These are phyloP conservation scores for Hylia prasina DNA, from an alignment of 2,113 vertebrate species.

Conservation along the genomic window DNA sequence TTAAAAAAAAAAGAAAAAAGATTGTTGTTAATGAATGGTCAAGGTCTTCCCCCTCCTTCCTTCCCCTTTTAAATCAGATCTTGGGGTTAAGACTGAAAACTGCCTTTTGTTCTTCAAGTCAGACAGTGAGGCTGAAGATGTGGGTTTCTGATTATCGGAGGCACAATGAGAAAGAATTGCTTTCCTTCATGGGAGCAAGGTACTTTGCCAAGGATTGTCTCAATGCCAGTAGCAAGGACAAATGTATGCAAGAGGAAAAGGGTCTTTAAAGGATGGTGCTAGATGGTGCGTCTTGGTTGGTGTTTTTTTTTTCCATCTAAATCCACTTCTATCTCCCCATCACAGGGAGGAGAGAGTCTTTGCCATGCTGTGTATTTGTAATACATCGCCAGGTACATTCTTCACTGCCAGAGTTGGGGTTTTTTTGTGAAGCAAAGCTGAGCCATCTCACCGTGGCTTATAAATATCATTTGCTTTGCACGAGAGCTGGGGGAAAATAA, in stretches of 20 bases:
- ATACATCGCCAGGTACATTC: not conserved
- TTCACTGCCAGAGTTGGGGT: not conserved
- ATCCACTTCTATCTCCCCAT: not conserved
- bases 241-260: conserved; percentile 38
- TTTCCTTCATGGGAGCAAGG: conserved; percentile 34
- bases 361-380: not conserved
- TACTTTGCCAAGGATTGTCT: conserved; percentile 35
- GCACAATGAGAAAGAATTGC: conserved; percentile 50
- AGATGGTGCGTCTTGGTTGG: not conserved
- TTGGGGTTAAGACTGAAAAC: conserved; percentile 65
- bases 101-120: conserved; percentile 67
- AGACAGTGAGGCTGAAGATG: conserved; percentile 58
- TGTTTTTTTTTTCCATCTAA: not conserved
- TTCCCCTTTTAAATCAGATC: conserved; percentile 61
- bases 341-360: not conserved
- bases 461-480: not conserved
- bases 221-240: conserved; percentile 30
- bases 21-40: conserved; percentile 61
- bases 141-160: conserved; percentile 61
- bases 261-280: conserved; percentile 9
- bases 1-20: not conserved
- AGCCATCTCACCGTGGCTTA: not conserved
- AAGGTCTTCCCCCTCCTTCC: conserved; percentile 33
- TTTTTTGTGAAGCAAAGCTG: not conserved
- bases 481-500: not conserved